Conservation (phyloP, 2,888 invertebrate species). For the Drosophila incognita region DNA sequence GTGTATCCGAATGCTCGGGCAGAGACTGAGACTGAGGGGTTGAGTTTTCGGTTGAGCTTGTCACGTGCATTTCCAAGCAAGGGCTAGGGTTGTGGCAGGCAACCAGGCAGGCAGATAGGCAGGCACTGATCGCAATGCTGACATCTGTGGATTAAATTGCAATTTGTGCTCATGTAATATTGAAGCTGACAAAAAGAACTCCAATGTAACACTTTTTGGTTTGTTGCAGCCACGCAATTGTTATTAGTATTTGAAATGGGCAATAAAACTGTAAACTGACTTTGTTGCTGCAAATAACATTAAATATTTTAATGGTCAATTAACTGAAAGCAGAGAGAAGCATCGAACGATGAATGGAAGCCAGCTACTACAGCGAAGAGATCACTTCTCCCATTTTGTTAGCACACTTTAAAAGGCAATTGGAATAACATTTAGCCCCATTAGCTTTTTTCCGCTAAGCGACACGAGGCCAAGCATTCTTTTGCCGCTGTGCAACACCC, state of each 20-base stretch:
- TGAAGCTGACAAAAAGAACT: slow-evolving; percentile 54
- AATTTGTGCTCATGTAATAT: slow-evolving; percentile 85
- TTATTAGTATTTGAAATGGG: slow-evolving; percentile 78
- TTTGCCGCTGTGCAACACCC: slow-evolving; percentile 8
- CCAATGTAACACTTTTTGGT: slow-evolving; percentile 52
- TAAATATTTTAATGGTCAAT: slow-evolving; percentile 82
- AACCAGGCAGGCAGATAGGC: slow-evolving; percentile 12
- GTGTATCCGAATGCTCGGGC: background rate
- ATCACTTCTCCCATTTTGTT: slow-evolving; percentile 21
- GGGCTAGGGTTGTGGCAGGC: slow-evolving; percentile 46
- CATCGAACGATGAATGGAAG: background rate
- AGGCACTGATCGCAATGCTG: slow-evolving; percentile 83
- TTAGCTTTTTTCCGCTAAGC: slow-evolving; percentile 21
- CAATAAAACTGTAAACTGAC: slow-evolving; percentile 80
- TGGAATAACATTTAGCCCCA: slow-evolving; percentile 38
- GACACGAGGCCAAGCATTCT: slow-evolving; percentile 19
- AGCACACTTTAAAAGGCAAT: slow-evolving; percentile 23
- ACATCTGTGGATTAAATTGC: slow-evolving; percentile 86
- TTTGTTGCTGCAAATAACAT: slow-evolving; percentile 61
- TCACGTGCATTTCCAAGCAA: slow-evolving; percentile 62
- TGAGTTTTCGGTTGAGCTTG: slow-evolving; percentile 25
- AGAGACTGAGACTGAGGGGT: slow-evolving; percentile 2
- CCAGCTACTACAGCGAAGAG: background rate
- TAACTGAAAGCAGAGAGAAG: slow-evolving; percentile 40
- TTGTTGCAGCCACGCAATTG: slow-evolving; percentile 57